These are phyloP conservation scores for Eupsilia transversa DNA, from an alignment of 2,888 invertebrate species.

Conservation along the genomic window DNA sequence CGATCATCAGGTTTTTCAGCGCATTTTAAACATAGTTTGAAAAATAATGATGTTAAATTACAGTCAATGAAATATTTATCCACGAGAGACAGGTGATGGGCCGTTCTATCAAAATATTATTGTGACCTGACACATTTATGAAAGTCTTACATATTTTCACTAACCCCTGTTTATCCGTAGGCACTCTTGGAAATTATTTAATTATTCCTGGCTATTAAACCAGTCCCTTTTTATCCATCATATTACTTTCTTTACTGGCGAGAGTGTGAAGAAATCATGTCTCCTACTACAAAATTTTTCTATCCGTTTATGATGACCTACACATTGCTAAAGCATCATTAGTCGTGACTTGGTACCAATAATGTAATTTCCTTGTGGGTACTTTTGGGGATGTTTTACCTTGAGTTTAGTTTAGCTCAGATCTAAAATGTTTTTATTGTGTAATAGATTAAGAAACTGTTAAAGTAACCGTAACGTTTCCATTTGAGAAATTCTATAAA, in stretches of 20 bases:
- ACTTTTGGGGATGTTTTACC: background rate
- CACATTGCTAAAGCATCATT: slow-evolving; percentile 10
- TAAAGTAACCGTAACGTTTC: background rate
- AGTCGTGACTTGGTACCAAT: slow-evolving; percentile 14
- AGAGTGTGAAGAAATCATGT: background rate
- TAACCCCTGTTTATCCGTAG: background rate
- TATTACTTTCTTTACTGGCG: background rate
- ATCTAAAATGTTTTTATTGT: background rate
- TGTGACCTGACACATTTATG: background rate
- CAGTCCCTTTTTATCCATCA: background rate
- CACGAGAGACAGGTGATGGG: background rate
- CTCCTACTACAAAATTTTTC: background rate
- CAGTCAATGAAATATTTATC: slow-evolving; percentile 33
- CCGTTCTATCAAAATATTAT: background rate
- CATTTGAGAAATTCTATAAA: slow-evolving; percentile 41
- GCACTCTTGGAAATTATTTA: background rate
- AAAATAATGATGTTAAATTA: slow-evolving; percentile 41
- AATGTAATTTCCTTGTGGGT: background rate
- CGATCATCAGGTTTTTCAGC: slow-evolving; percentile 65
- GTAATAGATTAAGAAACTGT: background rate
- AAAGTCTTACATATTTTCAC: background rate
- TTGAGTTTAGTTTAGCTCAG: background rate
- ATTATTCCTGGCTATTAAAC: background rate
- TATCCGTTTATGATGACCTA: background rate
- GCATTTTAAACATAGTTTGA: slow-evolving; percentile 37